Base-by-base conservation (phyloP, 2,888 invertebrate species). In the Oscheius sp. region DNA sequence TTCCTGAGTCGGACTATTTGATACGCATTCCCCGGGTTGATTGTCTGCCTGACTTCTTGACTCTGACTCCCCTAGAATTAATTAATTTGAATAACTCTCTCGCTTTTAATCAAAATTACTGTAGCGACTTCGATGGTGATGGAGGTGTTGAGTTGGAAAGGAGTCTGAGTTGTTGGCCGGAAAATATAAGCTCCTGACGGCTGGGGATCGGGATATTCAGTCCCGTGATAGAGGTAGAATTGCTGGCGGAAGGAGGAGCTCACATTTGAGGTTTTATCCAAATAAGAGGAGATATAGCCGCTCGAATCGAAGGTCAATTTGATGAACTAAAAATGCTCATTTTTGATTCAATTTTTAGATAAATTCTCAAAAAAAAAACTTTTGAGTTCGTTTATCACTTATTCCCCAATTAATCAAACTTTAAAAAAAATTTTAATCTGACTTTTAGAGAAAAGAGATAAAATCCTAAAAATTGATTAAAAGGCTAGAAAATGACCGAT, bases 111-210 rank as follows among this genome's bases (percentile, higher is more conserved):
- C n/a, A n/a, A n/a, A n/a, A n/a, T n/a, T 64, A 77, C 76, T 37
- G 70, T 61, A 8, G 69, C 52, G n/a, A 58, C 48, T 65, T 81
- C 81, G 6, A 79, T 25, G 12, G 67, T 70, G 33, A 71, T 46
- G 5, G 66, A 48, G 2, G 53, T 29, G 2, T 55, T 34, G 31
- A 81, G 45, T 1, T 58, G 46, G 20, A 76, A 66, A 8, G 84
- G 80, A 20, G 55, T 66, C 5, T 81, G 76, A 17, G 80, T 77
- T 27, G 86, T 85, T 4, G 89, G 89, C 45, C 89, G 75, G 83
- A 89, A 90, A 39, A 96, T 92, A 83, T 97, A 97, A 0, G 96
- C 96, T 0, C 97, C 97, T 0, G 96, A 95, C 0, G 94, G 91
- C 70, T 94, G 82, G 15, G 25, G 12, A 0, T 84, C 85, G 82